Percentiles rank a stretch among this genome's conserved stretches.
Evolutionary conservation across 2,888 invertebrate species (phyloP).

Genomic region (Microplitis manilae): DNA sequence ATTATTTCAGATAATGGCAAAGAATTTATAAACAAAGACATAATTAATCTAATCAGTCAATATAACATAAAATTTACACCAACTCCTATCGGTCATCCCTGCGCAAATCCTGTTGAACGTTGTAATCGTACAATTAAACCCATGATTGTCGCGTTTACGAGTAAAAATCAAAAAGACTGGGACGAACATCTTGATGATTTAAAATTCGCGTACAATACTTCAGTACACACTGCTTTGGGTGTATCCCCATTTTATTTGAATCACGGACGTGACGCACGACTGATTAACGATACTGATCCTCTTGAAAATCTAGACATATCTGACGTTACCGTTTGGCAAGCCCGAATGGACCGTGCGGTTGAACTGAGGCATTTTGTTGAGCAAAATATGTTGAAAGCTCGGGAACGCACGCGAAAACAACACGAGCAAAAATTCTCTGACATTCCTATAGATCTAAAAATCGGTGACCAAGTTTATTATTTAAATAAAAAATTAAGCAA

Average conservation of each 20-base stretch:
- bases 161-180: constrained; percentile 37
- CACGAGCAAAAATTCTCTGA: too few relatives aligned
- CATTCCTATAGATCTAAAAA: constrained; percentile 27
- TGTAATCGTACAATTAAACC: constrained; percentile 42
- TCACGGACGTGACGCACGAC: constrained; percentile 31
- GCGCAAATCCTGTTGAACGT: constrained; percentile 43
- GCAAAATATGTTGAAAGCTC: neutral
- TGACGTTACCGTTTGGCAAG: neutral
- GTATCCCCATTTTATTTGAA: constrained; percentile 41
- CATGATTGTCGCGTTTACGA: constrained; percentile 39
- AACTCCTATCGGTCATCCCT: constrained; percentile 38
- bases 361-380: neutral
- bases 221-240: constrained; percentile 37
- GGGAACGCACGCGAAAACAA: too few relatives aligned
- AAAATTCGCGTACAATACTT: constrained; percentile 39
- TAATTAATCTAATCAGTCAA: constrained; percentile 18
- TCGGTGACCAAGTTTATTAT: constrained; percentile 31
- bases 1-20: constrained; percentile 28
- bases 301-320: too few relatives aligned
- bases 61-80: constrained; percentile 24
- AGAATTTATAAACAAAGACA: constrained; percentile 35
- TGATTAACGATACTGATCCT: neutral
- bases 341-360: neutral
- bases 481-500: constrained; percentile 33
- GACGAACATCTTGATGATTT: constrained; percentile 39